Evolutionary conservation across 2,113 vertebrate species (phyloP).

Genomic region (Clarias gariepinus): DNA sequence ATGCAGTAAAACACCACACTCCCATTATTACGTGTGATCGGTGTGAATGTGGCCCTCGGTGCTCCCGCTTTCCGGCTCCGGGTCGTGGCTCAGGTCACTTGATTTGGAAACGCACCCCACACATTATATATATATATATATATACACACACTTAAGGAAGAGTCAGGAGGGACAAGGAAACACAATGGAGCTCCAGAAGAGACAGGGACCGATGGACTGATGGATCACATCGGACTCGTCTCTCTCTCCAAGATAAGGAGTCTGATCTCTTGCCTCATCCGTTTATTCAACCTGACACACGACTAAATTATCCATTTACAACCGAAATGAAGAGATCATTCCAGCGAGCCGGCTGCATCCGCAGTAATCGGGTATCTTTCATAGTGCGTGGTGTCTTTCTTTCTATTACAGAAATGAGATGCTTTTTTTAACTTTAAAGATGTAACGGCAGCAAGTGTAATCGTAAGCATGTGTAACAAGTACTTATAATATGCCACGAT

Average conservation of each 20-base stretch:
- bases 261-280: neutral
- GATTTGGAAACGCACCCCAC: no score
- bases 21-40: constrained; percentile 30
- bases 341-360: no score
- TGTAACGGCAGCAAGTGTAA: no score
- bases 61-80: neutral
- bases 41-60: neutral
- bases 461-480: no score
- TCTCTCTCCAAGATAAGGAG: constrained; percentile 28
- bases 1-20: constrained; percentile 42
- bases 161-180: constrained; percentile 25
- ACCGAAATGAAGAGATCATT: no score
- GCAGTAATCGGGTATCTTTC: no score
- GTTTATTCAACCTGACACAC: neutral
- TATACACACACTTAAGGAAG: no score
- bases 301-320: neutral
- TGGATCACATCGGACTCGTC: constrained; percentile 60
- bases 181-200: constrained; percentile 56
- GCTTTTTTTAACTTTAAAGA: no score
- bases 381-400: no score
- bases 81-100: constrained; percentile 43
- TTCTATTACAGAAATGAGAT: no score
- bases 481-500: no score
- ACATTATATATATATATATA: no score
- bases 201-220: constrained; percentile 61